A percentile compares a stretch with the other conserved stretches of the same genome.
These are phyloP conservation scores for Melinaea menophilus DNA, from an alignment of 2,888 invertebrate genomes.

Conservation along the genomic window DNA sequence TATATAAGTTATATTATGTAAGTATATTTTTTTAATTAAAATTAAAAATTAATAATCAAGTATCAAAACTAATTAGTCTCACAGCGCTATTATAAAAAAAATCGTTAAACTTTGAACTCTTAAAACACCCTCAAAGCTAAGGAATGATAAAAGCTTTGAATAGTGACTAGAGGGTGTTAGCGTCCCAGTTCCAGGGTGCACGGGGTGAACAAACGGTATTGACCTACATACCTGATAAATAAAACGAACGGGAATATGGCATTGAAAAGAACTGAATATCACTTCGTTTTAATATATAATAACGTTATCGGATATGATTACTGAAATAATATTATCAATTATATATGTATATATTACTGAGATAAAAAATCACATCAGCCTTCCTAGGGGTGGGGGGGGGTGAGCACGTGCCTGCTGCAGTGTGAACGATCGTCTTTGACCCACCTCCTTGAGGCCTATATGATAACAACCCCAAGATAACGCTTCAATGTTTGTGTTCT, in stretches of 20 bases:
- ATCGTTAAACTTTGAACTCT: not conserved
- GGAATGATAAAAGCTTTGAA: conserved; percentile 26
- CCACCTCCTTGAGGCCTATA: conserved; percentile 67
- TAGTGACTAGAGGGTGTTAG: conserved; percentile 38
- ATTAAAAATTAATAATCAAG: too few species aligned
- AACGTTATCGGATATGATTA: not conserved
- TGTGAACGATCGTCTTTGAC: conserved; percentile 77
- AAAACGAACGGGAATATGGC: conserved; percentile 65
- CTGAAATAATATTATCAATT: not conserved
- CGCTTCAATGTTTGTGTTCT: conserved; percentile 32
- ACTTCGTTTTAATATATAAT: not conserved
- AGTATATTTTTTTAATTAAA: too few species aligned
- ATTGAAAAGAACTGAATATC: conserved; percentile 48
- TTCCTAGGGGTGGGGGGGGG: too few species aligned
- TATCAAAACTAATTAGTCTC: too few species aligned
- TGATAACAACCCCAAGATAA: conserved; percentile 69
- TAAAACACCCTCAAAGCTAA: conserved; percentile 16
- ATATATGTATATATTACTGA: too few species aligned
- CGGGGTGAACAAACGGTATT: conserved; percentile 68
- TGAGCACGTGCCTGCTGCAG: conserved; percentile 65
- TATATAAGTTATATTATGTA: too few species aligned
- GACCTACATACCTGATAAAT: conserved; percentile 68
- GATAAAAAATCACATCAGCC: too few species aligned
- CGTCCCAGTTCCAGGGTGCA: conserved; percentile 68
- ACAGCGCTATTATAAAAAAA: not conserved